These are phyloP conservation scores for Gouania willdenowi DNA, from an alignment of 2,797 vertebrate genomes.

Conservation along the genomic window DNA sequence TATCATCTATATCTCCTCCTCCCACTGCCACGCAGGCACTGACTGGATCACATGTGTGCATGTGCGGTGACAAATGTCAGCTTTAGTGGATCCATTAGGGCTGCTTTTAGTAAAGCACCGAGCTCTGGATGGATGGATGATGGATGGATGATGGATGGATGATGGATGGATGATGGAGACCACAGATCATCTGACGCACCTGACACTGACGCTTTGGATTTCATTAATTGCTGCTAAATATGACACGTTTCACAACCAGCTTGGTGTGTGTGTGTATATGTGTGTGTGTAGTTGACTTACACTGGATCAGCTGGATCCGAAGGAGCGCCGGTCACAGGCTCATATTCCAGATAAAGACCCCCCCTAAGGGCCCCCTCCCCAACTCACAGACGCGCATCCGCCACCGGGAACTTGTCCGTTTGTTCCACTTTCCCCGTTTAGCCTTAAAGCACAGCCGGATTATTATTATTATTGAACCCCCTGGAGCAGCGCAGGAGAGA, in stretches of 20 bases:
- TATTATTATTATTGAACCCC: no score
- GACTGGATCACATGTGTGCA: conserved; percentile 33
- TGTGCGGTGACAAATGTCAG: conserved; percentile 16
- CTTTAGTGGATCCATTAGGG: conserved; percentile 9
- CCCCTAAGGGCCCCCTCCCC: conserved; percentile 2
- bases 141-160: no score
- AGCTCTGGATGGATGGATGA: no score
- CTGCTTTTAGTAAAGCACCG: no score
- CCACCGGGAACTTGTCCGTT: neutral
- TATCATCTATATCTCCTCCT: neutral
- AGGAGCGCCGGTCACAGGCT: conserved; percentile 62
- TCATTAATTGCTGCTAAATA: conserved; percentile 3
- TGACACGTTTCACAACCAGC: conserved; percentile 14
- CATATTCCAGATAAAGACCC: conserved; percentile 30
- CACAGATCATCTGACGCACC: conserved; percentile 4
- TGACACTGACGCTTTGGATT: conserved; percentile 5
- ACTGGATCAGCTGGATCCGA: conserved; percentile 55
- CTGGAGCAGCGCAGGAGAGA: conserved; percentile 40
- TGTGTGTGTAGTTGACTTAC: conserved; percentile 74
- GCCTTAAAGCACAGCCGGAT: no score
- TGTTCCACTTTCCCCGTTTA: no score
- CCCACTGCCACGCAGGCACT: conserved; percentile 29
- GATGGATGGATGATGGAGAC: no score
- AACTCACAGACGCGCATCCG: no score
- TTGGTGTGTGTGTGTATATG: no score